These are phyloP conservation scores for Peromyscus eremicus DNA, from an alignment of 2,797 vertebrate species.

Conservation along the genomic window DNA sequence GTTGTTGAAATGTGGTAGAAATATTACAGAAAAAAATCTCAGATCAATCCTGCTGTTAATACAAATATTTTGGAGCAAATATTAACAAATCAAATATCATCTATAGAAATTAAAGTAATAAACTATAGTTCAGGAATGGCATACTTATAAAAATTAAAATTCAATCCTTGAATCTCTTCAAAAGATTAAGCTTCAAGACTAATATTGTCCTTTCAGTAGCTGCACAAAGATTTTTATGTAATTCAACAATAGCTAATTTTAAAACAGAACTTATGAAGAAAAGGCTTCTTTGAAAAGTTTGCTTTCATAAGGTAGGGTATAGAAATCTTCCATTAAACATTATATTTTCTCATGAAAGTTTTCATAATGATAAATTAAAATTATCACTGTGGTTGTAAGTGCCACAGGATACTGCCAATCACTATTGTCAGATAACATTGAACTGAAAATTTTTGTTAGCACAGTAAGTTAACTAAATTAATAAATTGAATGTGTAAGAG, in stretches of 20 bases:
- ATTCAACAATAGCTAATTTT: not conserved
- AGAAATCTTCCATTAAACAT: constrained; percentile 5
- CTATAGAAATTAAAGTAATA: not conserved
- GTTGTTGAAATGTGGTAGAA: not conserved
- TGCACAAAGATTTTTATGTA: not conserved
- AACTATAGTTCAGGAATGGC: not conserved
- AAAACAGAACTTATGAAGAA: not conserved
- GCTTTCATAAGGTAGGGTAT: not conserved
- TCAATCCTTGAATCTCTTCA: not conserved
- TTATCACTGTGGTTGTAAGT: not conserved
- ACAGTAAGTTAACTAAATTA: not conserved
- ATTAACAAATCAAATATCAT: not conserved
- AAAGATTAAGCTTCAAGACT: not conserved
- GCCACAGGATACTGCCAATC: not conserved
- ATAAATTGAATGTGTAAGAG: not conserved
- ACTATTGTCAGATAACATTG: not conserved
- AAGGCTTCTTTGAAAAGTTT: not conserved
- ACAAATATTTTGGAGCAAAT: not conserved
- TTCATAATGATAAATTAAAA: not conserved
- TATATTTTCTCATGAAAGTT: not conserved
- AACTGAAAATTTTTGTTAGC: not conserved
- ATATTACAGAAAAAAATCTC: not conserved
- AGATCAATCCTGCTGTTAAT: not conserved
- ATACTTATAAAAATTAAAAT: not conserved
- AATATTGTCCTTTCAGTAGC: not conserved